These are phyloP conservation scores for Drosophila niveifrons DNA, from an alignment of 2,888 invertebrate species.

Conservation along the genomic window DNA sequence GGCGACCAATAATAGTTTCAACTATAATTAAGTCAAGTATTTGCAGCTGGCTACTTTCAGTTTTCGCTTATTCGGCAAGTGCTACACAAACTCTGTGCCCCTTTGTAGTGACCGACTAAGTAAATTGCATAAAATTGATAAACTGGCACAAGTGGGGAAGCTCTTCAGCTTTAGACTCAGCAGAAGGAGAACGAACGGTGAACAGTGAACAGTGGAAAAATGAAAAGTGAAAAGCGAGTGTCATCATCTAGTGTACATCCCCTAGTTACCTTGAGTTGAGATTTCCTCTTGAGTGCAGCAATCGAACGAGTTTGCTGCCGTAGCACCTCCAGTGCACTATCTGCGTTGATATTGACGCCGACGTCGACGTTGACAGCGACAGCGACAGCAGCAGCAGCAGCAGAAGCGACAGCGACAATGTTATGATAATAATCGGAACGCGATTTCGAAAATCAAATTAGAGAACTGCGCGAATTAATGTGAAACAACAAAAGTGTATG, in stretches of 20 bases:
- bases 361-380: conserved; percentile 5
- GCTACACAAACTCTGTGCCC: not conserved
- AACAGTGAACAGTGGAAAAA: conserved; percentile 9
- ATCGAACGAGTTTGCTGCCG: conserved; percentile 94
- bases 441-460: conserved; percentile 5
- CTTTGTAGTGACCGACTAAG: conserved; percentile 1
- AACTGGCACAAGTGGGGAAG: conserved; percentile 65
- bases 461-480: conserved; percentile 16
- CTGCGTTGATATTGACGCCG: conserved; percentile 22
- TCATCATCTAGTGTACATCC: not conserved
- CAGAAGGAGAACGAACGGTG: conserved; percentile 28
- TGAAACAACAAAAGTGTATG: not conserved
- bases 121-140: conserved; percentile 47
- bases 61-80: not conserved
- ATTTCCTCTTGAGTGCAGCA: conserved; percentile 88
- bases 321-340: conserved; percentile 90
- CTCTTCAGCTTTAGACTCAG: conserved; percentile 30
- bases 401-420: not conserved
- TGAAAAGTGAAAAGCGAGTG: conserved; percentile 7
- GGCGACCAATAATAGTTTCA: not conserved
- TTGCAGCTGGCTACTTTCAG: not conserved
- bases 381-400: not conserved
- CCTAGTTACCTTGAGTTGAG: conserved; percentile 84
- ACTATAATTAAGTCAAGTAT: not conserved
- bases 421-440: not conserved